Conservation (phyloP, 2,797 vertebrate genomes). For the Myotis planiceps region DNA sequence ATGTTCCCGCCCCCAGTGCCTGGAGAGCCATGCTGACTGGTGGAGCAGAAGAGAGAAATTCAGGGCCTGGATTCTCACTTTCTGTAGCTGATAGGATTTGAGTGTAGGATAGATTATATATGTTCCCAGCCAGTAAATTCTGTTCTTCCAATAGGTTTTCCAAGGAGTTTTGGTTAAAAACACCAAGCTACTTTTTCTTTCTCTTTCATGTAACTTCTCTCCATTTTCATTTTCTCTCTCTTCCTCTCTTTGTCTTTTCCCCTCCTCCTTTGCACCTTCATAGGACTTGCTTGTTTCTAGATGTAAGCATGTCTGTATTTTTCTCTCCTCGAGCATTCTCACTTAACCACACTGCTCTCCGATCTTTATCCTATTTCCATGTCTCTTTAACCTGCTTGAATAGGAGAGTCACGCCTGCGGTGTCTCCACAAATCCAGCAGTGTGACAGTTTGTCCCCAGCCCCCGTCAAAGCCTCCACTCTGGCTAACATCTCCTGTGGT, state of each 20-base stretch:
- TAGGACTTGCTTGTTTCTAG: neutral
- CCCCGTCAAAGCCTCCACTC: neutral
- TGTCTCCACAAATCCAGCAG: neutral
- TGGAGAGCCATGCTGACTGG: neutral
- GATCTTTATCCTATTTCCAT: neutral
- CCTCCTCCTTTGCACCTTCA: neutral
- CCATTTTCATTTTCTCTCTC: neutral
- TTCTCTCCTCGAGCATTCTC: neutral
- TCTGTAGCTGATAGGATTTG: neutral
- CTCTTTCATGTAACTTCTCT: neutral
- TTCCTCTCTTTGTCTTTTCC: neutral
- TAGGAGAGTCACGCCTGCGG: neutral
- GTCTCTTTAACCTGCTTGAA: neutral
- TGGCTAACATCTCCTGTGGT: neutral
- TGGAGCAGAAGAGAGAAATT: neutral
- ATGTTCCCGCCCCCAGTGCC: too few relatives aligned
- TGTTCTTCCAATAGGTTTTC: neutral
- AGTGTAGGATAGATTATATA: neutral
- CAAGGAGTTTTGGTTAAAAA: neutral
- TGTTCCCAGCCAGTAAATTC: neutral
- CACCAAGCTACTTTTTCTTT: neutral
- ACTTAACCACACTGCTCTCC: neutral
- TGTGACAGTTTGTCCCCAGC: neutral
- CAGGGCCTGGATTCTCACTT: fast-evolving
- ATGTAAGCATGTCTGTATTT: neutral